Conservation (phyloP, 2,797 vertebrate species). For the Gymnothorax reevesii region DNA sequence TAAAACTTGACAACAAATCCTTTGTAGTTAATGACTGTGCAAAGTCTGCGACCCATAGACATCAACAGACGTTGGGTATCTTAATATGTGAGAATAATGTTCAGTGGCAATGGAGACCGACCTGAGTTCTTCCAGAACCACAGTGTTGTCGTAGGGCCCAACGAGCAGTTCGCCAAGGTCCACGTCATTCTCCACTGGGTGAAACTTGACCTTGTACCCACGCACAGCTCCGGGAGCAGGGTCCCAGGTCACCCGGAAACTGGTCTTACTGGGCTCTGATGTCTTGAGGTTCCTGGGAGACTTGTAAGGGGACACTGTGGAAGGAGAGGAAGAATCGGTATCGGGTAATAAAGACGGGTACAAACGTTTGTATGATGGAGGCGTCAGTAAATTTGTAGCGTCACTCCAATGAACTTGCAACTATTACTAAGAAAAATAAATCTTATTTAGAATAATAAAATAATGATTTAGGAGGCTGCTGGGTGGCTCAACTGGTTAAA, state of each 20-base stretch:
- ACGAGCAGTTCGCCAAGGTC: conserved; percentile 84
- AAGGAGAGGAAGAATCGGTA: neutral
- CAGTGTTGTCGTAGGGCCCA: conserved; percentile 94
- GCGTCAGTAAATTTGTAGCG: neutral
- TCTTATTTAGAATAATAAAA: neutral
- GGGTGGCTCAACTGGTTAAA: neutral
- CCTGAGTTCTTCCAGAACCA: conserved; percentile 96
- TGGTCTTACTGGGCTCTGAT: conserved; percentile 91
- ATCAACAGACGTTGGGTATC: too few relatives aligned
- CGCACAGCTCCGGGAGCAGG: conserved; percentile 88
- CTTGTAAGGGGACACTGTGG: conserved; percentile 86
- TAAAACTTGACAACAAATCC: too few relatives aligned
- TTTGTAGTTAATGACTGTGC: too few relatives aligned
- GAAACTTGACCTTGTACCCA: conserved; percentile 94
- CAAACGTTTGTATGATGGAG: too few relatives aligned
- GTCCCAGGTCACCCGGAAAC: conserved; percentile 97
- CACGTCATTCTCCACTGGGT: conserved; percentile 79
- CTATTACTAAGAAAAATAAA: neutral
- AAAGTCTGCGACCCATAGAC: too few relatives aligned
- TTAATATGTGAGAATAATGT: neutral
- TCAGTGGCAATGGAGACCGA: conserved; percentile 53
- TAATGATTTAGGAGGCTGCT: neutral
- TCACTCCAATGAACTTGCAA: neutral
- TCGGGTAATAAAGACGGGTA: conserved; percentile 7
- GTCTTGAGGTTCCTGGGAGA: conserved; percentile 92